Evolutionary conservation across 2,888 invertebrate genomes (phyloP).

Genomic region (Trypoxylon attenuatum): DNA sequence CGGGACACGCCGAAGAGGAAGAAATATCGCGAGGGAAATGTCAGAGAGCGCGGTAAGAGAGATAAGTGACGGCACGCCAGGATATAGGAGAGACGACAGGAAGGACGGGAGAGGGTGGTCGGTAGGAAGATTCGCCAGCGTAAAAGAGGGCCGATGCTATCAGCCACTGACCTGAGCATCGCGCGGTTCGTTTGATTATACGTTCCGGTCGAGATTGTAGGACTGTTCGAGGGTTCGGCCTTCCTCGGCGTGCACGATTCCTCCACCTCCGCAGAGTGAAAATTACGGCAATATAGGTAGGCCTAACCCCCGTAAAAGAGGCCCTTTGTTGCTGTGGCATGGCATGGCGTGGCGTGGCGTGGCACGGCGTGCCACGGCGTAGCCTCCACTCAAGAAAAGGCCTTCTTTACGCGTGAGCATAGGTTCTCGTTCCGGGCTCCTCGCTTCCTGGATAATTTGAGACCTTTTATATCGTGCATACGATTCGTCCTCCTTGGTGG

Average conservation of each 20-base stretch:
- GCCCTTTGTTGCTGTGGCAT: conserved; percentile 32
- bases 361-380: too few relatives aligned
- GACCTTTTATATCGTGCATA: conserved; percentile 47
- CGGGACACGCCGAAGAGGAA: neutral
- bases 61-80: neutral
- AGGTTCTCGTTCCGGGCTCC: conserved; percentile 30
- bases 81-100: neutral
- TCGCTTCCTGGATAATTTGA: conserved; percentile 61
- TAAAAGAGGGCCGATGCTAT: conserved; percentile 48
- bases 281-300: conserved; percentile 54
- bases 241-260: conserved; percentile 3
- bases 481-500: conserved; percentile 43
- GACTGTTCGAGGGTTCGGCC: conserved; percentile 27
- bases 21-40: neutral
- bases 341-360: too few relatives aligned
- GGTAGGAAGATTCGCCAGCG: conserved; percentile 16
- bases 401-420: conserved; percentile 52
- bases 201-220: conserved; percentile 45
- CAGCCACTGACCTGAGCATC: conserved; percentile 52
- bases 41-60: neutral
- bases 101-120: too few relatives aligned
- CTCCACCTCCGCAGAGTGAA: conserved; percentile 41
- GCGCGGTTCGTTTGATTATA: conserved; percentile 55
- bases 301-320: conserved; percentile 18
- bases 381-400: conserved; percentile 47